Evolutionary conservation across 2,113 vertebrate genomes (phyloP).

Genomic region (Aleadryas rufinucha): DNA sequence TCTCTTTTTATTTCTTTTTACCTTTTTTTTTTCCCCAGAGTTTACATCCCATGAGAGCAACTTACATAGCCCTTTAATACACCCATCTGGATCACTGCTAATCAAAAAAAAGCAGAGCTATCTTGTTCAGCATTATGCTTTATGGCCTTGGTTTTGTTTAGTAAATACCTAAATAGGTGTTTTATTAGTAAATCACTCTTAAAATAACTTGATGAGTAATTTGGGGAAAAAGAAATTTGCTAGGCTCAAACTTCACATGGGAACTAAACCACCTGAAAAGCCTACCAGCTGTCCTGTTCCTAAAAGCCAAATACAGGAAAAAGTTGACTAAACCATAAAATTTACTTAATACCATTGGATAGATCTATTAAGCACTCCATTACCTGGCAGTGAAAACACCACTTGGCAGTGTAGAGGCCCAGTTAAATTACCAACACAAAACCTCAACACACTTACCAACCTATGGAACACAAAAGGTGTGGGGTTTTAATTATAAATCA

Average conservation of each 20-base stretch:
- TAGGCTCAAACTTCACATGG: not conserved
- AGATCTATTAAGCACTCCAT: slow-evolving; percentile 44
- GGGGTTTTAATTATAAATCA: not conserved
- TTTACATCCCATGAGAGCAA: not conserved
- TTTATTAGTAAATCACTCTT: not conserved
- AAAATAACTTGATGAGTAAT: not conserved
- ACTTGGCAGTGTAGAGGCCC: not conserved
- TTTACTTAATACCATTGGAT: not conserved
- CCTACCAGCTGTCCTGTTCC: not conserved
- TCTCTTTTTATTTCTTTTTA: not conserved
- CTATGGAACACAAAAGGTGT: not conserved
- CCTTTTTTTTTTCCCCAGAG: not conserved
- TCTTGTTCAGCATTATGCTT: not conserved
- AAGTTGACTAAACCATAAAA: slow-evolving; percentile 12
- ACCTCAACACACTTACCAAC: not conserved
- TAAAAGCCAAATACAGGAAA: slow-evolving; percentile 27
- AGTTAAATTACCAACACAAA: slow-evolving; percentile 11
- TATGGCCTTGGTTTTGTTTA: not conserved
- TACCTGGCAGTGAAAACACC: slow-evolving; percentile 25
- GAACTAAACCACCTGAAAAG: not conserved
- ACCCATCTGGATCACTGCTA: not conserved
- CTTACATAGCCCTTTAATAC: not conserved
- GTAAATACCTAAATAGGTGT: not conserved
- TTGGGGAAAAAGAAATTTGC: not conserved
- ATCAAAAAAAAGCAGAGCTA: not conserved